Percentiles rank a stretch among this genome's conserved stretches.
Evolutionary conservation across 2,888 invertebrate species (phyloP).

Genomic region (Rotaria sp.): DNA sequence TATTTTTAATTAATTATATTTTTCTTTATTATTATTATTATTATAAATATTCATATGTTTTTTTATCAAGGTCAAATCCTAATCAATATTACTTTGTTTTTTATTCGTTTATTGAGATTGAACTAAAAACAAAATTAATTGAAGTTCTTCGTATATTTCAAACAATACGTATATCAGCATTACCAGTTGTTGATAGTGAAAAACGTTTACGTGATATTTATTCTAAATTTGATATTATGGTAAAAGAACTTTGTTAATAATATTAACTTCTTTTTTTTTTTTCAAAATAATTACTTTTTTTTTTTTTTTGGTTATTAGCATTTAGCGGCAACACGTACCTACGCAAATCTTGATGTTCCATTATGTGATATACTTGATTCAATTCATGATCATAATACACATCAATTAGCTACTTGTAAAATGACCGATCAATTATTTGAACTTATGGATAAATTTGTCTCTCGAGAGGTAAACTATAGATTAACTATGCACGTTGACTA

Average conservation of each 20-base stretch:
- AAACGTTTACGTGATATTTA: conserved; percentile 89
- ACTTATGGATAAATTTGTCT: conserved; percentile 86
- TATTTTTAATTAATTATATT: no score
- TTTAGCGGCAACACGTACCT: conserved; percentile 92
- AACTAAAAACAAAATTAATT: conserved; percentile 52
- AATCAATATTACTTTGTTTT: no score
- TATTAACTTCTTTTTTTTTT: background rate
- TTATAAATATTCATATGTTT: no score
- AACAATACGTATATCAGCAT: conserved; percentile 82
- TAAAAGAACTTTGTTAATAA: conserved; percentile 60
- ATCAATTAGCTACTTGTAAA: conserved; percentile 87
- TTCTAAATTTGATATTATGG: conserved; percentile 97
- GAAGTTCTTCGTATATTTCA: conserved; percentile 89
- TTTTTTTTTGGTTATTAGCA: conserved; percentile 63
- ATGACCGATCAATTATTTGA: conserved; percentile 78
- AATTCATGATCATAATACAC: conserved; percentile 76
- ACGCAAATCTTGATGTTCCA: conserved; percentile 87
- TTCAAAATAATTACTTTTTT: background rate
- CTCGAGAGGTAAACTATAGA: conserved; percentile 65
- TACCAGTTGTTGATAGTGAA: conserved; percentile 79
- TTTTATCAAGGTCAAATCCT: no score
- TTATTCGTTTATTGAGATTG: background rate
- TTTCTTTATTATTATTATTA: no score
- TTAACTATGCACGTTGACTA: background rate
- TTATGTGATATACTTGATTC: conserved; percentile 84